Evolutionary conservation across 2,113 vertebrate species (phyloP), one percentile per base, ranked within the genome.

Genomic region (Phrynocephalus versicolor): DNA sequence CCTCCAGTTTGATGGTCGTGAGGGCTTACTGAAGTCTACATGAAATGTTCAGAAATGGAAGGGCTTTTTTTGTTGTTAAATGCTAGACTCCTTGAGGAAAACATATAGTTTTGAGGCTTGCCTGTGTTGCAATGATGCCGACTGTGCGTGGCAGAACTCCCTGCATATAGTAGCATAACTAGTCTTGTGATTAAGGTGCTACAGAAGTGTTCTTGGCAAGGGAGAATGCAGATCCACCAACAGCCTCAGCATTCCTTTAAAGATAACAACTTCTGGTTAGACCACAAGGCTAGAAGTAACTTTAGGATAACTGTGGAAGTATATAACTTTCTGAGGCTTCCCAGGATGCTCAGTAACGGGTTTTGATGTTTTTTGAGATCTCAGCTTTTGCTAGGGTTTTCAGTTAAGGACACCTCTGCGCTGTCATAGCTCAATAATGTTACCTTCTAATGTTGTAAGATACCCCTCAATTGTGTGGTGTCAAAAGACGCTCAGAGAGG

Each of bases 211-310:
- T 3, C 2, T 8, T 51, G 73, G 39, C 23, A 9, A 33, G 27
- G 3, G 9, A 55, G 73, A 2, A n/a, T n/a, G n/a, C n/a, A n/a
- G 1, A 7, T 5, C 45, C 6, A 2, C 51, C 18, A 2, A 30
- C 1, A 19, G 37, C 35, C 69, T n/a, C 27, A 21, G 69, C 51
- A 18, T 77, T 75, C n/a, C 23, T 51, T 51, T 55, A 16, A 30
- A 55, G 45, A 5, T 10, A 51, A 0, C n/a, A 30, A 41, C 25
- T 30, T 15, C 14, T 18, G 14, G 19, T 25, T 30, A 51, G 18
- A 18, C 14, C 16, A 71, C 15, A 71, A 71, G 69, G 45, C 73
- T n/a, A n/a, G 73, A 18, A 27, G 73, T 55, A 55, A 27, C 25
- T 51, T 74, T 25, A 51, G 23, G 14, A 15, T 6, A 30, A 41